Percentiles rank a stretch among this genome's conserved stretches.
Evolutionary conservation across 2,888 invertebrate genomes (phyloP).

Genomic region (Frankliniella fusca): DNA sequence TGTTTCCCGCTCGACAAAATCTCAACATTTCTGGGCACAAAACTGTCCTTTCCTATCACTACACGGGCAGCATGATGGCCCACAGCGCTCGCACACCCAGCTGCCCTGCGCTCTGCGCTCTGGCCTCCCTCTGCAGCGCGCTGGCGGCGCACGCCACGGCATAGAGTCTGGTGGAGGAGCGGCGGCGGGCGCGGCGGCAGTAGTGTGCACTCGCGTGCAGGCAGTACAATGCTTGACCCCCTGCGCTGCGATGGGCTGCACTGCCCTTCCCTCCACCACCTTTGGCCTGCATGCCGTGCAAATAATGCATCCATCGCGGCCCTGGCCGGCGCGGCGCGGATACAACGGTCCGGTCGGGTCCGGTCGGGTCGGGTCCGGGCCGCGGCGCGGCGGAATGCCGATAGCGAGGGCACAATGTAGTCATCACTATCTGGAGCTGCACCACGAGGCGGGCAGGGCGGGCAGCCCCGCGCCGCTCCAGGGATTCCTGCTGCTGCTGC

Average conservation of each 20-base stretch:
- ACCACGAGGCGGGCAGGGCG: not conserved
- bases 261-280: not conserved
- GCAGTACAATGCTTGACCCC: not conserved
- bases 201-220: not conserved
- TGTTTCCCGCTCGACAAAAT: no score
- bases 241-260: not conserved
- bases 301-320: slow-evolving; percentile 5
- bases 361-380: not conserved
- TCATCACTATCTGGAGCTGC: not conserved
- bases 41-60: no score
- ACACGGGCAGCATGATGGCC: no score
- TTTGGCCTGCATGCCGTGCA: not conserved
- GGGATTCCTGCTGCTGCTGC: not conserved
- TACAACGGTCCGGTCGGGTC: not conserved
- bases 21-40: no score
- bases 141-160: not conserved
- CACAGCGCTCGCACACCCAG: not conserved
- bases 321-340: not conserved
- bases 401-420: not conserved
- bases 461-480: not conserved
- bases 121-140: no score
- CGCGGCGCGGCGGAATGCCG: not conserved
- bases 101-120: no score
- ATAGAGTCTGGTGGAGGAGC: no score
- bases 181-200: not conserved